Evolutionary conservation across 2,888 invertebrate species (phyloP).

Genomic region (Phalera bucephala): DNA sequence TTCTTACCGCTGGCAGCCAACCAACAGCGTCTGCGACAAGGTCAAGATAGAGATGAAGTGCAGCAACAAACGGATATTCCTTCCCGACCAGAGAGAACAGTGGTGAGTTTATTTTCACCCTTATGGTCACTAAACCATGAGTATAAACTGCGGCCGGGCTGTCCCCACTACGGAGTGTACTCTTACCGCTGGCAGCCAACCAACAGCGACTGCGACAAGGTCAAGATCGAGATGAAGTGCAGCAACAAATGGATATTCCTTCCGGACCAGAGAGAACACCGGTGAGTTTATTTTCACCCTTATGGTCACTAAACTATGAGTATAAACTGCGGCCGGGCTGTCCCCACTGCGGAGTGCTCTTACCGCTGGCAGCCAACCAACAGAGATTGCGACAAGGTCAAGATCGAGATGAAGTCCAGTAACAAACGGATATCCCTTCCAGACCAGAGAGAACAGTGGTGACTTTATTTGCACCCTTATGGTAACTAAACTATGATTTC

Average conservation of each 20-base stretch:
- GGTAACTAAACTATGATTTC: slow-evolving; percentile 49
- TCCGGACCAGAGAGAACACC: slow-evolving; percentile 71
- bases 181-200: slow-evolving; percentile 61
- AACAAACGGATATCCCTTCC: slow-evolving; percentile 66
- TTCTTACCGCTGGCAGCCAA: slow-evolving; percentile 60
- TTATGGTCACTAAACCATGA: slow-evolving; percentile 56
- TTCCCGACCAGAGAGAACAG: slow-evolving; percentile 72
- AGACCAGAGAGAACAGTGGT: slow-evolving; percentile 73
- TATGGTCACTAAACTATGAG: slow-evolving; percentile 53
- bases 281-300: no score
- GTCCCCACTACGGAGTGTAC: slow-evolving; percentile 74
- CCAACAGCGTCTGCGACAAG: slow-evolving; percentile 46
- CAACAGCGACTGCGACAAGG: slow-evolving; percentile 49
- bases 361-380: slow-evolving; percentile 65
- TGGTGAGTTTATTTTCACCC: no score
- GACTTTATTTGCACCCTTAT: no score
- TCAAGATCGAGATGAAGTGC: slow-evolving; percentile 58
- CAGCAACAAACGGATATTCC: slow-evolving; percentile 59
- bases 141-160: slow-evolving; percentile 49
- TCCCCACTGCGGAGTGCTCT: slow-evolving; percentile 73
- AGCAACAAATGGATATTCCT: slow-evolving; percentile 62
- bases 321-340: slow-evolving; percentile 54
- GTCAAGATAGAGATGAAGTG: slow-evolving; percentile 61
- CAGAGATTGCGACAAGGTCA: slow-evolving; percentile 46
- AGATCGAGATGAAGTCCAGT: slow-evolving; percentile 56